Conservation (phyloP, 2,888 invertebrate genomes). For the Actias luna region DNA sequence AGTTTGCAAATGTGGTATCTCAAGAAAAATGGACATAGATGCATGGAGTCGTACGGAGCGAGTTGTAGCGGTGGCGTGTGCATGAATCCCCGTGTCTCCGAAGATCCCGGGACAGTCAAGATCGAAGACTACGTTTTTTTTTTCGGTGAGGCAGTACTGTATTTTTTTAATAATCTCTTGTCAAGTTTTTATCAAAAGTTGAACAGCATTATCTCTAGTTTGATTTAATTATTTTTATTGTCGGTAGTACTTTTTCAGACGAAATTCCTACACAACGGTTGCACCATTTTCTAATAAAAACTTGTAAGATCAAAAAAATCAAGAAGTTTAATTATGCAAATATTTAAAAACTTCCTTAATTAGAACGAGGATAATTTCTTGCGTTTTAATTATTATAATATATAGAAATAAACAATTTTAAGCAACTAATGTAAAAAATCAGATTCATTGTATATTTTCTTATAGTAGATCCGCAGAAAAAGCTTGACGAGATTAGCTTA, state of each 20-base stretch:
- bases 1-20: constrained; percentile 30
- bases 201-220: too few relatives aligned
- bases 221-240: too few relatives aligned
- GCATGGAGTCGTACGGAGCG: constrained; percentile 56
- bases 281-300: too few relatives aligned
- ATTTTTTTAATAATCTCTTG: constrained; percentile 20
- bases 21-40: constrained; percentile 58
- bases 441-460: not conserved
- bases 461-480: not conserved
- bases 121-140: constrained; percentile 41
- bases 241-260: too few relatives aligned
- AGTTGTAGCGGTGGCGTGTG: constrained; percentile 62
- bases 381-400: not conserved
- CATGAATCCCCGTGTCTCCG: constrained; percentile 41
- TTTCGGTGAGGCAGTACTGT: constrained; percentile 53
- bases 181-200: constrained; percentile 20
- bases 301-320: too few relatives aligned
- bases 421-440: not conserved
- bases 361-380: too few relatives aligned
- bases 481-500: constrained; percentile 14
- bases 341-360: too few relatives aligned
- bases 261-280: too few relatives aligned
- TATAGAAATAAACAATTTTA: not conserved
- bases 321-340: too few relatives aligned
- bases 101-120: constrained; percentile 23